These are phyloP conservation scores for Melanotaenia nigrans DNA, from an alignment of 2,797 vertebrate genomes.

Conservation along the genomic window DNA sequence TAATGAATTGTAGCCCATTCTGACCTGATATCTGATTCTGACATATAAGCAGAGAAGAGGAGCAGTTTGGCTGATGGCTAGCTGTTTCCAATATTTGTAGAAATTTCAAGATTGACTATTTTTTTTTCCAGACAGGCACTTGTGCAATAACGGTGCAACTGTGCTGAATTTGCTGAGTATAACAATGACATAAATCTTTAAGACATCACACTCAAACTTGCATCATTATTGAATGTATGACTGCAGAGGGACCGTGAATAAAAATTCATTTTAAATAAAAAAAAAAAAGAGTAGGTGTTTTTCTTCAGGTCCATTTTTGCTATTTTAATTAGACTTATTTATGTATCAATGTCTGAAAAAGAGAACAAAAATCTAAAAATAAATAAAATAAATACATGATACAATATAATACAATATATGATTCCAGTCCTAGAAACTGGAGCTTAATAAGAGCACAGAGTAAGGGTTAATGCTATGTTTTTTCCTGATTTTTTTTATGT, in stretches of 20 bases:
- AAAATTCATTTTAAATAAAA: background rate
- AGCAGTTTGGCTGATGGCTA: constrained; percentile 19
- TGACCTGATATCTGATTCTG: background rate
- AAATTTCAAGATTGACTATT: constrained; percentile 35
- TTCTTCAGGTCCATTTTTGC: background rate
- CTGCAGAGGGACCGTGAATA: background rate
- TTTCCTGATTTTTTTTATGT: constrained; percentile 8
- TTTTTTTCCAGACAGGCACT: background rate
- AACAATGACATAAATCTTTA: background rate
- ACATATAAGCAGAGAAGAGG: background rate
- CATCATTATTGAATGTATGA: constrained; percentile 1
- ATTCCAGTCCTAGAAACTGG: constrained; percentile 8
- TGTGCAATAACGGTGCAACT: background rate
- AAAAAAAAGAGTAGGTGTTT: background rate
- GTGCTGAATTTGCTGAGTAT: background rate
- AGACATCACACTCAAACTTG: constrained; percentile 6
- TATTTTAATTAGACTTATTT: background rate
- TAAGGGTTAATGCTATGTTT: constrained; percentile 34
- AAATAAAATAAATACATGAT: background rate
- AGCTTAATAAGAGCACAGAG: constrained; percentile 9
- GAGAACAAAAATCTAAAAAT: background rate
- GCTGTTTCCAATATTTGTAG: constrained; percentile 18
- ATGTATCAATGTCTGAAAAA: background rate
- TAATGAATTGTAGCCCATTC: constrained; percentile 16
- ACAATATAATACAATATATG: background rate